Evolutionary conservation across 2,113 vertebrate species (phyloP).

Genomic region (Sakesphorus luctuosus): DNA sequence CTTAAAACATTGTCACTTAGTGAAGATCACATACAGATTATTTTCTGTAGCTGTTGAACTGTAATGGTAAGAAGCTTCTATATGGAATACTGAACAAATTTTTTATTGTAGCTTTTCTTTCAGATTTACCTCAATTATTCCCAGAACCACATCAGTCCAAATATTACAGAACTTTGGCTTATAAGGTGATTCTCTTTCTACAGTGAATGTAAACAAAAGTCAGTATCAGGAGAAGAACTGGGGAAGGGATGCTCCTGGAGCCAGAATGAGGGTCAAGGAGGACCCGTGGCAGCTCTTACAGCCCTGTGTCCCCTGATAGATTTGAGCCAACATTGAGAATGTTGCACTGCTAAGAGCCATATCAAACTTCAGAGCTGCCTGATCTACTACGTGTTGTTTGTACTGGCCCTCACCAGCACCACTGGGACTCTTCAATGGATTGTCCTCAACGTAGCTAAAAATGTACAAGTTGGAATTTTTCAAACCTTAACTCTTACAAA

Average conservation of each 20-base stretch:
- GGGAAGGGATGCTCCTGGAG: neutral
- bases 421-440: neutral
- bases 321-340: neutral
- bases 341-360: neutral
- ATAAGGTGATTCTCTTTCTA: neutral
- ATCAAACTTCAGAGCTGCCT: neutral
- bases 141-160: neutral
- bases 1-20: neutral
- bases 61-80: neutral
- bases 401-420: neutral
- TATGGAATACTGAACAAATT: neutral
- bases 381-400: neutral
- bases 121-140: neutral
- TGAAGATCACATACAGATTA: neutral
- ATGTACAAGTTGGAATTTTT: neutral
- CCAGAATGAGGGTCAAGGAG: accelerated
- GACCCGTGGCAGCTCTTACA: neutral
- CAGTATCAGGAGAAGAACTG: neutral
- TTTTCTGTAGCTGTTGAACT: neutral
- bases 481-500: neutral
- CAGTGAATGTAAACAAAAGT: neutral
- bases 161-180: neutral
- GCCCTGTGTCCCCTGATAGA: neutral
- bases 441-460: neutral
- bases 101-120: neutral